Evolutionary conservation across 2,797 vertebrate species (phyloP), one percentile per base, ranked within the genome.

Genomic region (Okamejei kenojei): DNA sequence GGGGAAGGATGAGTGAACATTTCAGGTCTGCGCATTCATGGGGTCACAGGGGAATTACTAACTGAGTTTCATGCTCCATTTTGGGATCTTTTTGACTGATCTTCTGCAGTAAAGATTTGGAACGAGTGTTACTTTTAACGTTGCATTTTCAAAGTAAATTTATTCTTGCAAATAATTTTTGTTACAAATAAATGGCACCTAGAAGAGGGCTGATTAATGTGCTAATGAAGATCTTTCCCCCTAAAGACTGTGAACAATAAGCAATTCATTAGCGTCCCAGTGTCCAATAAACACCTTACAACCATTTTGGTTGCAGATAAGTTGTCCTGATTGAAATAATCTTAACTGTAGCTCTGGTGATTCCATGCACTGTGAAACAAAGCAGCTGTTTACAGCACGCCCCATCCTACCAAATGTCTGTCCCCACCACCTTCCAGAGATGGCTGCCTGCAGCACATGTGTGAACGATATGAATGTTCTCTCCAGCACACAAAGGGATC

Each of bases 61-160:
- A 68, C 29, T 8, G 32, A 35, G 63, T 68, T 68, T 88, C 17
- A 15, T 68, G 84, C 68, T 32, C 38, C 63, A 88, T 88, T 68
- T 35, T 88, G 61, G 84, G 29, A 88, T 68, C 1, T 1, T 65
- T 88, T 35, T 88, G 29, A 88, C 84, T 19, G 21, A n/a, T 68
- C 19, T 68, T 88, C 77, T 17, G 68, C 63, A 38, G 84, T 35
- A 35, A 63, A 29, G 63, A 68, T 88, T 35, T 32, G 29, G 29
- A 88, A 17, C n/a, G 61, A 61, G 29, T 63, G 29, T 88, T 65
- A 35, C 61, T 88, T 88, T 88, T 35, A 88, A 35, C 63, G 15
- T 88, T 88, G 29, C 17, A 65, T 88, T 68, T 88, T 88, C 84
- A 68, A 88, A 88, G 15, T n/a, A 88, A 88, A 61, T 84, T 23